Evolutionary conservation across 2,113 vertebrate species (phyloP), one percentile per base, ranked within the genome.

Genomic region (Cyphotilapia sp.): DNA sequence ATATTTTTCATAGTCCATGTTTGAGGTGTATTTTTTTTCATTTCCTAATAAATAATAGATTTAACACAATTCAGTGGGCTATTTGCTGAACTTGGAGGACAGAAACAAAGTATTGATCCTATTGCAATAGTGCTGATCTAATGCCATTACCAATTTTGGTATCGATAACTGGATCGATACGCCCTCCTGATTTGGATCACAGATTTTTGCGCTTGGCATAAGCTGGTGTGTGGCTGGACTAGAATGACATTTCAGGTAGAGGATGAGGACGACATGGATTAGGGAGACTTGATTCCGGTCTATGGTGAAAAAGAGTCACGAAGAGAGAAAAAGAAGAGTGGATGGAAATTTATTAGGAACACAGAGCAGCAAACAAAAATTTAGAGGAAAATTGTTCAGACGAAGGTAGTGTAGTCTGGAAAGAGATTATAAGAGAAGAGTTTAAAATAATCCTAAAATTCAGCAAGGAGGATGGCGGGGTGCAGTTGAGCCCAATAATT

Each of bases 331-430:
- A 2, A 35, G 17, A 35, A 63, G 9, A 12, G 6, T n/a, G 61
- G 61, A 66, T 66, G 31, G 59, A 35, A 35, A 12, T 35, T 66
- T n/a, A 35, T 66, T n/a, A 38, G 31, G 31, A 66, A 66, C 33
- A 66, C 31, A 66, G 17, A n/a, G 61, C 10, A 66, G 33, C 6
- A 66, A 12, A 38, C 33, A 66, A 66, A 66, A 3, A 35, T 12
- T n/a, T 66, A 8, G 59, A 35, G 61, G 6, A 35, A 63, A 66
- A 35, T 66, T 0, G 6, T n/a, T n/a, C 61, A 35, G 61, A 35
- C 0, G 4, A 12, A 35, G 31, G 31, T 63, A 63, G 9, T 35
- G 31, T 66, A 35, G 31, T 66, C 61, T 33, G 29, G 0, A 66
- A 66, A 63, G 17, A n/a, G 9, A 35, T 63, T n/a, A 63, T n/a